Evolutionary conservation across 2,888 invertebrate genomes (phyloP).

Genomic region (Acrobasis consociella): DNA sequence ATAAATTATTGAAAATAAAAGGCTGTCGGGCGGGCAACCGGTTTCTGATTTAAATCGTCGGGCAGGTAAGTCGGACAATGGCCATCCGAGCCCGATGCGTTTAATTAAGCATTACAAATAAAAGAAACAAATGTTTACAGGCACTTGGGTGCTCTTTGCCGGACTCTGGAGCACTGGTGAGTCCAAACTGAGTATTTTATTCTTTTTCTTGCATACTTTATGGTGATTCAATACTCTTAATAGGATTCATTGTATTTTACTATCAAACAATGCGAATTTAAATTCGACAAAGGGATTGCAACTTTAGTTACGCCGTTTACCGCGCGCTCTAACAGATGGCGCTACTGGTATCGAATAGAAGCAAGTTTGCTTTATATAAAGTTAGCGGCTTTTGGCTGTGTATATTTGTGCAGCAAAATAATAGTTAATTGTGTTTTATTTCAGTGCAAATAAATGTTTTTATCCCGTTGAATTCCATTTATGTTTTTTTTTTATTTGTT

Average conservation of each 20-base stretch:
- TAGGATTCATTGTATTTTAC: constrained; percentile 18
- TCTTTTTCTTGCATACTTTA: constrained; percentile 12
- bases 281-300: constrained; percentile 12
- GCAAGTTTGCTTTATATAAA: background rate
- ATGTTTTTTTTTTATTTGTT: no score
- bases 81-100: constrained; percentile 69
- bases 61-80: constrained; percentile 76
- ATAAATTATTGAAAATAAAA: constrained; percentile 70
- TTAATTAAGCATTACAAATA: constrained; percentile 75
- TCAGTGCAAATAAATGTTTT: no score
- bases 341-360: constrained; percentile 42
- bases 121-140: constrained; percentile 48
- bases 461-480: no score
- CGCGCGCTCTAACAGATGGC: constrained; percentile 55
- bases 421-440: no score
- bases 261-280: constrained; percentile 20
- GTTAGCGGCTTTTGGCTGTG: background rate
- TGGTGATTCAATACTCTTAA: constrained; percentile 15
- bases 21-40: constrained; percentile 64
- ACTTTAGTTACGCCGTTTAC: constrained; percentile 29
- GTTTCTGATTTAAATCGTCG: constrained; percentile 68
- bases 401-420: no score
- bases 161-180: constrained; percentile 27
- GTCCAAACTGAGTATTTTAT: constrained; percentile 21
- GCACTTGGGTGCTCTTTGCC: constrained; percentile 30